phyloP scores from a whole-genome alignment of 2,797 vertebrate genomes.

The Nyctalus aviator region DNA sequence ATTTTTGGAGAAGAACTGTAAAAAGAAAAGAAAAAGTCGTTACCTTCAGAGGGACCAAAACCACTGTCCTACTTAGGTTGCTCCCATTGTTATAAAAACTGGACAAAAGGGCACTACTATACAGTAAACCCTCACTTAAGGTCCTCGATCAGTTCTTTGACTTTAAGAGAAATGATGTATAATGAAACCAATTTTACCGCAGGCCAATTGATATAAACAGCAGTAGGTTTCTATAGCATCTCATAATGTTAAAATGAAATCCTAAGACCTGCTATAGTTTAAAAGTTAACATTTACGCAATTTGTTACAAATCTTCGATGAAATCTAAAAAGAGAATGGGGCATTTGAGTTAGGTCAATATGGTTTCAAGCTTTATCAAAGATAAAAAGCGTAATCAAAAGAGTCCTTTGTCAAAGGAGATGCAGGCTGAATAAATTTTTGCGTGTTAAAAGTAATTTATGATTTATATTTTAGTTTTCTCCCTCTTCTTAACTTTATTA shows the following conservation, averaged over 20 bases:
- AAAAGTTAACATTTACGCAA: slow-evolving; percentile 3
- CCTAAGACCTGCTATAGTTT: background rate
- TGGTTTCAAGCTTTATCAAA: background rate
- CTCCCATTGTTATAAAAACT: background rate
- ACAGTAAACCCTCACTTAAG: background rate
- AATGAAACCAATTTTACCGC: background rate
- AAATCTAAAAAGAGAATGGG: slow-evolving; percentile 26
- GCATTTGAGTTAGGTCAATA: background rate
- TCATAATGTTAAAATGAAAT: background rate
- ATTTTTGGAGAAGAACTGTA: background rate
- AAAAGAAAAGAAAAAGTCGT: background rate
- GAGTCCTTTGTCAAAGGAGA: slow-evolving; percentile 6
- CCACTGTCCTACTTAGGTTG: background rate
- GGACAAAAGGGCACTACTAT: background rate
- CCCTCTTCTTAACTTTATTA: background rate
- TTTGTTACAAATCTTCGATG: background rate
- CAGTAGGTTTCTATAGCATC: background rate
- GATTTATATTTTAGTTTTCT: background rate
- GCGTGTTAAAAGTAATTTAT: background rate
- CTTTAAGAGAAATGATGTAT: background rate
- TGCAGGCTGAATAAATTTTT: background rate
- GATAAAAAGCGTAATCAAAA: background rate
- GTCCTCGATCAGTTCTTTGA: background rate
- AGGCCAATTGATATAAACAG: background rate
- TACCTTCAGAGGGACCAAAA: background rate